Evolutionary conservation across 2,888 invertebrate genomes (phyloP).

Genomic region (Melinaea marsaeus): DNA sequence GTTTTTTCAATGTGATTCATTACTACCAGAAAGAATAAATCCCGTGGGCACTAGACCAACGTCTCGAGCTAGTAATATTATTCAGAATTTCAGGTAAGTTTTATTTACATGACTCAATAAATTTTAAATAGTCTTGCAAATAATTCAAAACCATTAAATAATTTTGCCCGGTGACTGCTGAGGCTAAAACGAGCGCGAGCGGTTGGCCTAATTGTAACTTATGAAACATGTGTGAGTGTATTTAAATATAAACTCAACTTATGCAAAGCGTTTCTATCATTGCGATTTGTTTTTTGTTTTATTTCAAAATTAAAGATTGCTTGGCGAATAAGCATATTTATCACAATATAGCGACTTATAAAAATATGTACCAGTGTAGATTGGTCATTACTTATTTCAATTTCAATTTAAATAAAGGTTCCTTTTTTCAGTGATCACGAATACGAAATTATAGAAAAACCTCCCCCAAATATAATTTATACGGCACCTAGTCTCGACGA

Average conservation of each 20-base stretch:
- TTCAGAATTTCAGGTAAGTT: constrained; percentile 67
- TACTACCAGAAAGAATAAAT: constrained; percentile 86
- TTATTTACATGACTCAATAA: constrained; percentile 31
- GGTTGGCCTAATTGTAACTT: constrained; percentile 75
- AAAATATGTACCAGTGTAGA: constrained; percentile 6
- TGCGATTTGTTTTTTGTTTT: constrained; percentile 47
- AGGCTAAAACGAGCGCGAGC: constrained; percentile 73
- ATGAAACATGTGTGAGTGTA: constrained; percentile 49
- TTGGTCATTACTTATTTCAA: neutral
- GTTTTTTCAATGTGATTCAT: constrained; percentile 88
- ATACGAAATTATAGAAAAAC: constrained; percentile 92
- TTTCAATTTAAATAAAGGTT: neutral
- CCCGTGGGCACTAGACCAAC: constrained; percentile 81
- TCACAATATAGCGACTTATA: constrained; percentile 19
- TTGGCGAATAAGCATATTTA: constrained; percentile 39
- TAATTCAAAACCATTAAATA: constrained; percentile 52
- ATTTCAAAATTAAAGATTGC: constrained; percentile 22
- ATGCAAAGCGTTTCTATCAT: constrained; percentile 49
- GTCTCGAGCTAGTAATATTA: constrained; percentile 77
- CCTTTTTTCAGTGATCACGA: constrained; percentile 89
- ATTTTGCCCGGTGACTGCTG: constrained; percentile 68
- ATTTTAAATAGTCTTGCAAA: constrained; percentile 53
- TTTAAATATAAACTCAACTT: constrained; percentile 69
- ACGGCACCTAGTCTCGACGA: constrained; percentile 60
- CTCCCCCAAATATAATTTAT: constrained; percentile 68